Conservation (phyloP, 2,888 invertebrate genomes). For the Conistra vaccinii region DNA sequence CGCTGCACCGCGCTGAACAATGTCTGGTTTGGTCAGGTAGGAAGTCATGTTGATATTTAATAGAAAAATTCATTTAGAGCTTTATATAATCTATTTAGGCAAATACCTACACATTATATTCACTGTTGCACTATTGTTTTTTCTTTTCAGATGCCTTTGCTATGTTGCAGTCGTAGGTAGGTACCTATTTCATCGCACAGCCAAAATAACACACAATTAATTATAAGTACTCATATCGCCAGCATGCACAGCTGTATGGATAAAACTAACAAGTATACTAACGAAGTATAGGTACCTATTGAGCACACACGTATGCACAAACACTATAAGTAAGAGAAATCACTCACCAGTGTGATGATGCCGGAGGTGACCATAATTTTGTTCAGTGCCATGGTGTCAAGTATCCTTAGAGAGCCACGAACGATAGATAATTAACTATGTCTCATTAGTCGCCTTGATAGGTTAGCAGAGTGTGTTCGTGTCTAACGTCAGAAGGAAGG, state of each 20-base stretch:
- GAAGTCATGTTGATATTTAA: background rate
- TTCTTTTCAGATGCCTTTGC: background rate
- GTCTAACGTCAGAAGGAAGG: conserved; percentile 19
- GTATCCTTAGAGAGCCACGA: conserved; percentile 10
- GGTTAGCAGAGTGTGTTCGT: conserved; percentile 40
- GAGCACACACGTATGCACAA: background rate
- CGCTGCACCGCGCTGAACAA: background rate
- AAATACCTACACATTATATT: background rate
- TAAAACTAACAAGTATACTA: background rate
- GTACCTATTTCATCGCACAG: conserved; percentile 28
- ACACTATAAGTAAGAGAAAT: background rate
- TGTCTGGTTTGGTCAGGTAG: background rate
- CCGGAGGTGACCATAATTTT: conserved; percentile 74
- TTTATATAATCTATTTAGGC: background rate
- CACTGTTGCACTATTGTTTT: background rate
- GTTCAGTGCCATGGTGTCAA: conserved; percentile 67
- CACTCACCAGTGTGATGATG: conserved; percentile 73
- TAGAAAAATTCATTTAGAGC: background rate
- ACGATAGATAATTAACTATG: conserved; percentile 10
- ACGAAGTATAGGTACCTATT: background rate
- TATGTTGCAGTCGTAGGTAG: background rate
- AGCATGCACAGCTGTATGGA: conserved; percentile 22
- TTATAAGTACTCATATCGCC: conserved; percentile 13
- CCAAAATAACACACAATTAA: background rate
- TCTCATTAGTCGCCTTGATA: background rate